Conservation (phyloP, 2,113 vertebrate species). For the Gymnarchus niloticus region DNA sequence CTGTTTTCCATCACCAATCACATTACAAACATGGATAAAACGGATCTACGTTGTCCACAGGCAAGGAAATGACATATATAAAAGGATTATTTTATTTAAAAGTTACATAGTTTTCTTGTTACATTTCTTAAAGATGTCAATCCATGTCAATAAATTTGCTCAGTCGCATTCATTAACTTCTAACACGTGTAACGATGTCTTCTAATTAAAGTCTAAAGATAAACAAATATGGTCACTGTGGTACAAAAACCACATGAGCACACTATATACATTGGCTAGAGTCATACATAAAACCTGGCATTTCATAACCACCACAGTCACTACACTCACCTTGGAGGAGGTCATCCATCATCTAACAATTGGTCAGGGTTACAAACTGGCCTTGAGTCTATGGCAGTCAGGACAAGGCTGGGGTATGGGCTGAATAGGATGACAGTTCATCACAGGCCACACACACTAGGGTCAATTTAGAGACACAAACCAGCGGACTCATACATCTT, state of each 20-base stretch:
- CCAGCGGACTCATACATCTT: no score
- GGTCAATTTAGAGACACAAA: no score
- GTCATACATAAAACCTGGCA: no score
- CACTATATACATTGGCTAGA: no score
- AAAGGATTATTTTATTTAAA: not conserved
- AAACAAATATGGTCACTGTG: not conserved
- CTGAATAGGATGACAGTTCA: no score
- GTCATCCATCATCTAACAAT: no score
- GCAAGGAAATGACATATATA: not conserved
- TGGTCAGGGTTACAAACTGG: no score
- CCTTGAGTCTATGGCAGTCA: no score
- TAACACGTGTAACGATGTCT: not conserved
- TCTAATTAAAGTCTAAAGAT: not conserved
- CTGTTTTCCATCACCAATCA: not conserved
- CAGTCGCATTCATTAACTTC: not conserved
- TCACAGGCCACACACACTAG: no score
- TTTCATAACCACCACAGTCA: no score
- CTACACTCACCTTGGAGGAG: no score
- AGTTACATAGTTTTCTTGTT: not conserved
- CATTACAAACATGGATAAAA: not conserved
- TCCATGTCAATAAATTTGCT: not conserved
- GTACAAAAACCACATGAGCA: not conserved
- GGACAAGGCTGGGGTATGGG: no score
- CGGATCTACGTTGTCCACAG: not conserved
- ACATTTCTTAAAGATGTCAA: not conserved